A percentile compares a stretch with the other conserved stretches of the same genome.
These are phyloP conservation scores for Megathymus violae DNA, from an alignment of 1,140 invertebrate genomes.

Conservation along the genomic window DNA sequence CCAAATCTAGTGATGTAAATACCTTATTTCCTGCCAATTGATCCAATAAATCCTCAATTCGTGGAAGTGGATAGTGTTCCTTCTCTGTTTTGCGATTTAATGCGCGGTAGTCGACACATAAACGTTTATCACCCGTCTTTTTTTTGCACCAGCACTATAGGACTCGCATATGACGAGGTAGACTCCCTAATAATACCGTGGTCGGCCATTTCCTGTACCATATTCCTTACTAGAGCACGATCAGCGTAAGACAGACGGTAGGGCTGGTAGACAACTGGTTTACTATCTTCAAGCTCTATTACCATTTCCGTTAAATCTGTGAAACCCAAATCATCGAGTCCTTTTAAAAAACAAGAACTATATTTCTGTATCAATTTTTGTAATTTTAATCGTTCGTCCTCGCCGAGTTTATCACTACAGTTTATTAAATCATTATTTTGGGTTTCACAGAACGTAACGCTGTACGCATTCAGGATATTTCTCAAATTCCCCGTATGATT, in stretches of 20 bases:
- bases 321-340: slow-evolving; percentile 38
- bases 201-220: slow-evolving; percentile 7
- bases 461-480: slow-evolving; percentile 5
- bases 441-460: slow-evolving; percentile 21
- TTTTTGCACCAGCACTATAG: slow-evolving; percentile 51
- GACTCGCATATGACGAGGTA: slow-evolving; percentile 48
- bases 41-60: slow-evolving; percentile 69
- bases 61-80: slow-evolving; percentile 47
- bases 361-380: slow-evolving; percentile 34
- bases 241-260: slow-evolving; percentile 31
- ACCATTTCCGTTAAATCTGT: slow-evolving; percentile 41
- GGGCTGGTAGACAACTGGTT: slow-evolving; percentile 33
- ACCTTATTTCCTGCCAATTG: slow-evolving; percentile 47
- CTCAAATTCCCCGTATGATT: background rate
- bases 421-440: slow-evolving; percentile 3
- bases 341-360: slow-evolving; percentile 37
- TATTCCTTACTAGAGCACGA: background rate
- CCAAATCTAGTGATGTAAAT: slow-evolving; percentile 53
- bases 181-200: slow-evolving; percentile 34
- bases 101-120: slow-evolving; percentile 56
- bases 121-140: slow-evolving; percentile 49
- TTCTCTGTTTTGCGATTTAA: slow-evolving; percentile 51
- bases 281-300: too few species aligned
- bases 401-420: slow-evolving; percentile 12
- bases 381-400: slow-evolving; percentile 18